Evolutionary conservation across 2,888 invertebrate species (phyloP), one percentile per base, ranked within the genome.

Genomic region (Andrena trimmerana): DNA sequence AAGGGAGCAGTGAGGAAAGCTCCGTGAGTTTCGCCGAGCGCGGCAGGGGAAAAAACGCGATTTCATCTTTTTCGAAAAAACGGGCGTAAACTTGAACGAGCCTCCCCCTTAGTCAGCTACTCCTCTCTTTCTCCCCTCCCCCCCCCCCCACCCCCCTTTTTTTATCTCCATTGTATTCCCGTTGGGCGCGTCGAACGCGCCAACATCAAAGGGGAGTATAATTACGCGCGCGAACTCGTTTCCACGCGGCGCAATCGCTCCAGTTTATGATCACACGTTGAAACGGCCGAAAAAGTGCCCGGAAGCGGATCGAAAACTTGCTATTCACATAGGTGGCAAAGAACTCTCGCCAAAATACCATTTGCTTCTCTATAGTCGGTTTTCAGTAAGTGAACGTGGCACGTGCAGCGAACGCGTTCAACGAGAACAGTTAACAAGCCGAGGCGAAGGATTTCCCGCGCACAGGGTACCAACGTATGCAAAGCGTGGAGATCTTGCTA

Each of bases 161-260:
- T 70, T 77, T 42, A 73, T 82, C 66, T 70, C 78, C 63, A 74
- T 73, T 73, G 73, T 82, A 66, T 62, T 77, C 65, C 24, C 72
- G 57, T 20, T 36, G 82, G 16, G 42, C 63, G 65, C 77, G 42
- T 73, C 70, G 68, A 63, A 69, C 59, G 65, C 52, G 66, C 57
- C 20, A 67, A 78, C 78, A 83, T 84, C 84, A 84, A 84, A 84
- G 84, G 48, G 63, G 42, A 62, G 78, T 71, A 75, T 83, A 83
- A 84, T 84, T 84, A 84, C 78, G 78, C 70, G 68, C 57, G 67
- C 59, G 20, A 78, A 70, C 71, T 71, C 70, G 78, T 83, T 77
- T 83, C 57, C 60, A 62, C 63, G 66, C 65, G 71, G 20, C 27
- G 29, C 20, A 72, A 77, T 72, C 60, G 68, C 59, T 52, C 65